Evolutionary conservation across 2,797 vertebrate genomes (phyloP), one percentile per base, ranked within the genome.

Genomic region (Lagocephalus sceleratus): DNA sequence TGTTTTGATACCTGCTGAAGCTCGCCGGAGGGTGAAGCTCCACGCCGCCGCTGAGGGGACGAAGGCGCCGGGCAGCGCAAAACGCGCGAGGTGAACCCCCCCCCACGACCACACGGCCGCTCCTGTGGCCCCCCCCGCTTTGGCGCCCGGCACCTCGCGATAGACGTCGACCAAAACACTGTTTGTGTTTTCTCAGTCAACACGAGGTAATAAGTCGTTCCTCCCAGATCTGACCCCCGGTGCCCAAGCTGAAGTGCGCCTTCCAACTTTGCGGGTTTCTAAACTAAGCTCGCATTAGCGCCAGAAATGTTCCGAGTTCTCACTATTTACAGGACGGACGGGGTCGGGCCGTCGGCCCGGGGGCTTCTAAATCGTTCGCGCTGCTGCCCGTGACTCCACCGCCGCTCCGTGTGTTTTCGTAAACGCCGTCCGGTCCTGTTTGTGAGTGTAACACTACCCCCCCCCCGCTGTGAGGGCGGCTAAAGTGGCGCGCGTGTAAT

Each of bases 111-210:
- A 38, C 63, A 20, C 66, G 46, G 56, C 55, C 53, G 44, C 20
- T 64, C 41, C 53, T 64, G 42, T 25, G 2, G 54, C 49, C 57
- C 60, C n/a, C n/a, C n/a, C n/a, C n/a, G n/a, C n/a, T 69, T 75
- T 68, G 29, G 56, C 32, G 43, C 41, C 9, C 48, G 10, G 41
- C 60, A 64, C 59, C 58, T 64, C 47, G 54, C 56, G 51, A 1
- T 50, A 22, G 49, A 57, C 50, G 60, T 75, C 71, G 65, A 65
- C 68, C 68, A 84, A 82, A 19, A n/a, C 6, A 78, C 71, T 73
- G 73, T 53, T 62, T 58, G 25, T 78, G 76, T 86, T 87, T 85
- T 69, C 63, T 67, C 32, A 60, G 68, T 79, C 79, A 81, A 85
- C 76, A 78, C 51, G 54, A 58, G 57, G 50, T 23, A 16, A 29